Evolutionary conservation across 2,797 vertebrate species (phyloP).

Genomic region (Kryptolebias ocellatus): DNA sequence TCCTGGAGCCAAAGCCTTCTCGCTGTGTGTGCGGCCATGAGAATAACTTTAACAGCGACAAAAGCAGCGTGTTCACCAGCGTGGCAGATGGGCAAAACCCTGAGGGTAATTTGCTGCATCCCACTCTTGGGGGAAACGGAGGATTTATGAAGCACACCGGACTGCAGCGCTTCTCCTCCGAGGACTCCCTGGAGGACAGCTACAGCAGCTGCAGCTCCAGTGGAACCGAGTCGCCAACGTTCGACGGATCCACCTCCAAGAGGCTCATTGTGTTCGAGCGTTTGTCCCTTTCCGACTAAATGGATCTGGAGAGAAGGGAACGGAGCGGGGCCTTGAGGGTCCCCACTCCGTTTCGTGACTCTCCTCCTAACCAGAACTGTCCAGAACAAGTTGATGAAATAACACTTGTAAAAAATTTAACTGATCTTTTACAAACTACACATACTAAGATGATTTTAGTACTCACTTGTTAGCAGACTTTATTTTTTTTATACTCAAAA

Average conservation of each 20-base stretch:
- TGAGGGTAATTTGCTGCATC: conserved; percentile 41
- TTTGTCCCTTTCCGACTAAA: conserved; percentile 86
- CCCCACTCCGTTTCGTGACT: conserved; percentile 42
- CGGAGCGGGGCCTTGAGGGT: conserved; percentile 12
- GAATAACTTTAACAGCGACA: conserved; percentile 69
- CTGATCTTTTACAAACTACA: conserved; percentile 54
- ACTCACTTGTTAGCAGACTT: conserved; percentile 73
- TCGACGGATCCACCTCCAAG: conserved; percentile 76
- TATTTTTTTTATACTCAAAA: conserved; percentile 75
- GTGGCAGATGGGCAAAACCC: conserved; percentile 58
- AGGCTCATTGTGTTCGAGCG: conserved; percentile 86
- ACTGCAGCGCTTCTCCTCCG: conserved; percentile 84
- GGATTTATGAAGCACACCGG: conserved; percentile 57
- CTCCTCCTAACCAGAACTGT: conserved; percentile 55
- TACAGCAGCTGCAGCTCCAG: conserved; percentile 87
- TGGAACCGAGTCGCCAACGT: conserved; percentile 85
- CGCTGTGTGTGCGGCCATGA: conserved; percentile 83
- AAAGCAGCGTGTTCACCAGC: conserved; percentile 45
- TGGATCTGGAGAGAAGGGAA: conserved; percentile 19
- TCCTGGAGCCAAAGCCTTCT: conserved; percentile 74
- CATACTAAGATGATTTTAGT: conserved; percentile 71
- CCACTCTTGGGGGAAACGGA: conserved; percentile 30
- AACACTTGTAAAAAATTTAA: conserved; percentile 67
- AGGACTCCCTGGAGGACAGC: conserved; percentile 88
- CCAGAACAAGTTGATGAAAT: conserved; percentile 66